phyloP scores from a whole-genome alignment of 2,888 invertebrate genomes.

The Orchesella flavescens region DNA sequence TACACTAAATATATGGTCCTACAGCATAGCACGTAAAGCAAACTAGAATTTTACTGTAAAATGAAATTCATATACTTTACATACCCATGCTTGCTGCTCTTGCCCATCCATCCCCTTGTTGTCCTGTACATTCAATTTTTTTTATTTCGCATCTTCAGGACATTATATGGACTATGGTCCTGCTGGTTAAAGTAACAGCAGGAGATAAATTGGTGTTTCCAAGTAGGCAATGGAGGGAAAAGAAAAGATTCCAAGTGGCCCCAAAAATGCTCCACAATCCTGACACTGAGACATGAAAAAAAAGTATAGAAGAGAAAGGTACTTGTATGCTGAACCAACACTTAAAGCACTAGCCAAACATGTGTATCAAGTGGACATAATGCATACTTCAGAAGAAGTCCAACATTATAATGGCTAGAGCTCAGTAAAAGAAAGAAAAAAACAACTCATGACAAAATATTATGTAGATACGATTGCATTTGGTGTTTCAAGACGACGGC shows the following conservation, averaged over 20 bases:
- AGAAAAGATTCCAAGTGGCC: conserved; percentile 56
- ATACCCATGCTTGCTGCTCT: neutral
- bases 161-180: conserved; percentile 35
- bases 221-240: conserved; percentile 68
- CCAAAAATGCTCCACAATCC: conserved; percentile 13
- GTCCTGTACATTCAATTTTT: conserved; percentile 34
- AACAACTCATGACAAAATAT: conserved; percentile 22
- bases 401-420: conserved; percentile 23
- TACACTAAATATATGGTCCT: conserved; percentile 47
- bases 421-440: neutral
- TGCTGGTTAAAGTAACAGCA: conserved; percentile 32
- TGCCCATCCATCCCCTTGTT: too few species aligned
- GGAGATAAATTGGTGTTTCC: conserved; percentile 63
- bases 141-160: conserved; percentile 43
- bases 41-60: conserved; percentile 43
- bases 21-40: too few species aligned
- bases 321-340: neutral
- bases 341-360: too few species aligned
- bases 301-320: neutral
- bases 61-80: conserved; percentile 37
- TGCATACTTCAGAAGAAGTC: conserved; percentile 22
- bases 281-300: conserved; percentile 19
- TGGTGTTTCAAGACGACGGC: neutral
- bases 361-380: conserved; percentile 42
- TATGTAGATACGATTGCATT: conserved; percentile 54